phyloP scores from a whole-genome alignment of 2,113 vertebrate species.

The Dicaeum eximium region DNA sequence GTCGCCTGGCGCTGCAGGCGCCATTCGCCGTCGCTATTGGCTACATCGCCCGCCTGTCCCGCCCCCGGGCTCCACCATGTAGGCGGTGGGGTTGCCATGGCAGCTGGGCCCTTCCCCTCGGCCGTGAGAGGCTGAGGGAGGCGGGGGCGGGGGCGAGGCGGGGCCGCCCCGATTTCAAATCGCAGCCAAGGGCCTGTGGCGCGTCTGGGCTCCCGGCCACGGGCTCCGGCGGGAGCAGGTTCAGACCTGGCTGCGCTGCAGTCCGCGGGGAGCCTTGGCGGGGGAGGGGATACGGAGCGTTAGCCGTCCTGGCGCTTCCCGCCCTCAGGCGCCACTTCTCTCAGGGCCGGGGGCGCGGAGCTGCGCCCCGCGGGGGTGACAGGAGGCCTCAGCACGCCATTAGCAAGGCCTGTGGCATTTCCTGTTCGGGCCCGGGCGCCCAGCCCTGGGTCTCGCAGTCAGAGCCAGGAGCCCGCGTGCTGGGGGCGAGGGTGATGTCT shows the following conservation, averaged over 20 bases:
- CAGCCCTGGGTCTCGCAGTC: background rate
- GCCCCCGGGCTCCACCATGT: background rate
- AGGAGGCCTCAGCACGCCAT: background rate
- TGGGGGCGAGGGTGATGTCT: background rate
- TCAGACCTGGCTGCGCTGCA: background rate
- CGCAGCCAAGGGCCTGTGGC: background rate
- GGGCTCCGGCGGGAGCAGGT: background rate
- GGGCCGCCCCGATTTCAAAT: conserved; percentile 32
- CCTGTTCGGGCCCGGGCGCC: background rate
- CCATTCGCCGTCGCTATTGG: background rate
- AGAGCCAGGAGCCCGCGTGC: background rate
- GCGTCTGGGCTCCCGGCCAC: background rate
- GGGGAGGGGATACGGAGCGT: background rate
- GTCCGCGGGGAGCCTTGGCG: background rate
- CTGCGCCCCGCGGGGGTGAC: background rate
- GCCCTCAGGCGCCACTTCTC: background rate
- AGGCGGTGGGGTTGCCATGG: background rate
- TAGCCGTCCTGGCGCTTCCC: background rate
- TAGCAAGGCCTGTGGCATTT: conserved; percentile 21
- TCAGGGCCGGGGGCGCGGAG: background rate
- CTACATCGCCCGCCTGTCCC: background rate
- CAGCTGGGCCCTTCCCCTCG: background rate
- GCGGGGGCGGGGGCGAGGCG: background rate
- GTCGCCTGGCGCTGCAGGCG: fast-evolving
- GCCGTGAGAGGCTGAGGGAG: background rate